Conservation (phyloP, 2,797 vertebrate genomes). For the Crocodylus rhombifer region DNA sequence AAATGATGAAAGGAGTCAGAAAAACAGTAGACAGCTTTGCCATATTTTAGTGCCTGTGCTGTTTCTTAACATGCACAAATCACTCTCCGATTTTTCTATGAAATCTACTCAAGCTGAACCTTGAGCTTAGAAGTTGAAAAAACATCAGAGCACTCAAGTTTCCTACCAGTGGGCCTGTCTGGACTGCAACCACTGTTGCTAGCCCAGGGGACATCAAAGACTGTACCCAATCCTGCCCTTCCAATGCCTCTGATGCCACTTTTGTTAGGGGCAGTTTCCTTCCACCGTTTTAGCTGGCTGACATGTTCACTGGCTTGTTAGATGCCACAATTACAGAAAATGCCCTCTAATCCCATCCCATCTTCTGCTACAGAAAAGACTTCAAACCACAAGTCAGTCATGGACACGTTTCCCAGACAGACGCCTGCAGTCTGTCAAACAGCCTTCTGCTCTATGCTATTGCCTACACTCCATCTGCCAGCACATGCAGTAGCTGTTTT, state of each 20-base stretch:
- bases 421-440: background rate
- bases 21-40: slow-evolving; percentile 24
- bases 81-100: background rate
- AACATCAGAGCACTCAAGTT: background rate
- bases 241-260: slow-evolving; percentile 1
- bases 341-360: background rate
- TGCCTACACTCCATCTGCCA: background rate
- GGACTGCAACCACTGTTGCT: background rate
- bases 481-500: fast-evolving
- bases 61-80: background rate
- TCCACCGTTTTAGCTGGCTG: background rate
- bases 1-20: slow-evolving; percentile 42
- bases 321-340: background rate
- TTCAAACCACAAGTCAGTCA: background rate
- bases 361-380: background rate
- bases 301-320: background rate
- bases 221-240: background rate
- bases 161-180: background rate
- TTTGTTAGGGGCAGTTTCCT: fast-evolving
- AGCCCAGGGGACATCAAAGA: background rate
- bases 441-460: background rate
- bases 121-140: background rate
- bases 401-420: background rate
- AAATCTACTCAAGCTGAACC: background rate
- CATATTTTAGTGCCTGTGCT: background rate